A percentile compares a stretch with the other conserved stretches of the same genome.
phyloP scores from a whole-genome alignment of 2,888 invertebrate species.

The Brachypalpus laphriformis region DNA sequence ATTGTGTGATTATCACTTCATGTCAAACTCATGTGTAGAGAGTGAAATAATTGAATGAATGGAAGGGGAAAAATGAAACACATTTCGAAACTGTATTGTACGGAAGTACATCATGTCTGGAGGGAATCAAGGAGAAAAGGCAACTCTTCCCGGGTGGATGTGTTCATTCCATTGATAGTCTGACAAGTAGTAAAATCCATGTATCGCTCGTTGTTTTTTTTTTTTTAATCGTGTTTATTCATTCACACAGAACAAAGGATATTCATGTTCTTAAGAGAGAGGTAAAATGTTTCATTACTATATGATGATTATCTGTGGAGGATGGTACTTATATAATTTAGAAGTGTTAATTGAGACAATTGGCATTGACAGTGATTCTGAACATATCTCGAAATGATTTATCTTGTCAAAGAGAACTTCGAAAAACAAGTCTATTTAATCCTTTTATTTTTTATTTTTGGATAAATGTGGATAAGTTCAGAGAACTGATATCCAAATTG shows the following conservation, averaged over 20 bases:
- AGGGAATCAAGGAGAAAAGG: not conserved
- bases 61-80: not conserved
- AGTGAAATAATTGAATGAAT: not conserved
- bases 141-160: not conserved
- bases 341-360: slow-evolving; percentile 10
- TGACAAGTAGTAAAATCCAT: not conserved
- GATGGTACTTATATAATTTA: not conserved
- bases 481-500: too few species aligned
- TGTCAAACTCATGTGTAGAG: slow-evolving; percentile 18
- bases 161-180: not conserved
- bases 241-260: slow-evolving; percentile 12
- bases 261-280: not conserved
- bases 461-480: too few species aligned
- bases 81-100: not conserved
- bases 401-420: too few species aligned
- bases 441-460: too few species aligned
- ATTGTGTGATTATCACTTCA: slow-evolving; percentile 46
- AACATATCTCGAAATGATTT: not conserved
- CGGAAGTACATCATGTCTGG: not conserved
- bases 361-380: not conserved
- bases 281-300: not conserved
- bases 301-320: not conserved
- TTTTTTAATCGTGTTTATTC: slow-evolving; percentile 10
- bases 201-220: not conserved
- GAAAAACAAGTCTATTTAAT: too few species aligned